Conservation (phyloP, 2,113 vertebrate genomes). For the Misgurnus mizolepis region DNA sequence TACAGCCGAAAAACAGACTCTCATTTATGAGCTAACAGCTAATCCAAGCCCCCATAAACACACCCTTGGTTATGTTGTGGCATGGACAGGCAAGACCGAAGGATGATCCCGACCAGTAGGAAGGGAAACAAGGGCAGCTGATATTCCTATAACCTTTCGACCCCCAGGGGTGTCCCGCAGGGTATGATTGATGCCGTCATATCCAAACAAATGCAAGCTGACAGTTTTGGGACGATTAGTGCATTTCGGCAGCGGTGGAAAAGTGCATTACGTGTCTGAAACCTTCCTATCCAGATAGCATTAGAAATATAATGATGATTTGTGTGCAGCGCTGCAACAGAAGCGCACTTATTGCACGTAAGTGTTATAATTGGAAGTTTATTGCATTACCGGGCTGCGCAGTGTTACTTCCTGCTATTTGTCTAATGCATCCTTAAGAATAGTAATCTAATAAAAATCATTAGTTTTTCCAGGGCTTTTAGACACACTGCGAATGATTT, state of each 20-base stretch:
- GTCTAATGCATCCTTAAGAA: constrained; percentile 91
- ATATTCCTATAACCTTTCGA: constrained; percentile 56
- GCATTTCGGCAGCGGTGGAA: constrained; percentile 71
- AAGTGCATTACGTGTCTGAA: constrained; percentile 79
- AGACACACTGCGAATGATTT: constrained; percentile 75
- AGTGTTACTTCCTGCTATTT: constrained; percentile 89
- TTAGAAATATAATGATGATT: constrained; percentile 84
- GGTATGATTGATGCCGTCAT: constrained; percentile 58
- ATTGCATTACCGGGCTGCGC: constrained; percentile 84
- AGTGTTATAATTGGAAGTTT: constrained; percentile 88
- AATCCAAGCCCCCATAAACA: constrained; percentile 42
- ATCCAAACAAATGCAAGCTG: constrained; percentile 49
- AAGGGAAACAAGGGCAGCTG: constrained; percentile 32
- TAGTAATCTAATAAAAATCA: constrained; percentile 86
- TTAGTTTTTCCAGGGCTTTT: constrained; percentile 81
- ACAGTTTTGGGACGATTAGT: constrained; percentile 58
- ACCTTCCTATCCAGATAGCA: constrained; percentile 77
- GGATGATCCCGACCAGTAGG: constrained; percentile 35
- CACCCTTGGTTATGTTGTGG: constrained; percentile 43
- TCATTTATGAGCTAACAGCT: constrained; percentile 47
- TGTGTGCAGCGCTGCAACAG: constrained; percentile 78
- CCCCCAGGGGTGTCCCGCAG: constrained; percentile 49
- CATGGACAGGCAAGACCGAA: constrained; percentile 21
- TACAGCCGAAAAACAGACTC: constrained; percentile 41
- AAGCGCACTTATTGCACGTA: constrained; percentile 83